phyloP scores from a whole-genome alignment of 2,113 vertebrate genomes.

The Dolichallabes microphthalmus region DNA sequence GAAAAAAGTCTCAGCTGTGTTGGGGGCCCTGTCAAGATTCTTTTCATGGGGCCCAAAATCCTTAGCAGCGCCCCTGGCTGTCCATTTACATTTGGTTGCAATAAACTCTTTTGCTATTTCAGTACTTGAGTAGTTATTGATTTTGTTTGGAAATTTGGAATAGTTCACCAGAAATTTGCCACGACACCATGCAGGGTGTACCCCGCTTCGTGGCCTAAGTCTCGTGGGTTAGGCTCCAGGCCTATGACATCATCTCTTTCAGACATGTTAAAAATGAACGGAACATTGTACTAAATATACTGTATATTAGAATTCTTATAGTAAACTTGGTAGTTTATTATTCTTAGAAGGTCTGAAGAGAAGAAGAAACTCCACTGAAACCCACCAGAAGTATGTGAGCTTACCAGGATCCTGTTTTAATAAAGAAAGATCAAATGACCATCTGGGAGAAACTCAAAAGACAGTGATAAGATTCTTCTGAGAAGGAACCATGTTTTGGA shows the following conservation, averaged over 20 bases:
- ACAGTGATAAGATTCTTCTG: not conserved
- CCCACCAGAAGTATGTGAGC: not conserved
- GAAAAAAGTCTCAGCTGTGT: too few relatives aligned
- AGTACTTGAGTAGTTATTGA: too few relatives aligned
- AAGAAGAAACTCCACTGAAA: not conserved
- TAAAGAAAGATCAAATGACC: not conserved
- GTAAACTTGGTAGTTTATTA: not conserved
- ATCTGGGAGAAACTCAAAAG: not conserved
- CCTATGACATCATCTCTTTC: not conserved
- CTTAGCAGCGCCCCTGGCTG: too few relatives aligned
- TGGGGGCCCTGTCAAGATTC: too few relatives aligned
- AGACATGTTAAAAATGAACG: not conserved
- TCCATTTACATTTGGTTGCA: too few relatives aligned
- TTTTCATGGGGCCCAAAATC: too few relatives aligned
- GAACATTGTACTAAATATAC: not conserved
- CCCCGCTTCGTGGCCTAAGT: too few relatives aligned
- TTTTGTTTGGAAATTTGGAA: too few relatives aligned
- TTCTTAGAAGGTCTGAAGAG: not conserved
- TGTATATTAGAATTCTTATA: not conserved
- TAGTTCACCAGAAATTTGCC: too few relatives aligned
- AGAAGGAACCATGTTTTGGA: not conserved
- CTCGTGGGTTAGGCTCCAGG: too few relatives aligned
- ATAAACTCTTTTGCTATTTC: too few relatives aligned
- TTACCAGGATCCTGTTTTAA: not conserved
- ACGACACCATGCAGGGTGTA: too few relatives aligned